These are phyloP conservation scores for Anableps anableps DNA, from an alignment of 2,797 vertebrate species.

Conservation along the genomic window DNA sequence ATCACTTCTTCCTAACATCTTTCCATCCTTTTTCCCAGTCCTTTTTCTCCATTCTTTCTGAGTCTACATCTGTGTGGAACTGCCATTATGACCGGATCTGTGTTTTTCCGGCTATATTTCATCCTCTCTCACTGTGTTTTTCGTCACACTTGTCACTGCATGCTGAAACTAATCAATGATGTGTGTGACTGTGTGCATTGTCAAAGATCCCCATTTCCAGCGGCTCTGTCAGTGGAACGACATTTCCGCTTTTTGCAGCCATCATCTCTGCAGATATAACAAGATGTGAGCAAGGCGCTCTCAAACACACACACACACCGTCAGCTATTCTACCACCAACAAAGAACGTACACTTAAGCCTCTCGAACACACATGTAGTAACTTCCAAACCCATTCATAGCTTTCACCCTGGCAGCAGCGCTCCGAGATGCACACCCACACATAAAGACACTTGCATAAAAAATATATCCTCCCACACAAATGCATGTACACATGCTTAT, in stretches of 20 bases:
- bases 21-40: conserved; percentile 18
- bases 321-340: conserved; percentile 33
- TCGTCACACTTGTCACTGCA: conserved; percentile 46
- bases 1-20: conserved; percentile 14
- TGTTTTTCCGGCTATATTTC: conserved; percentile 42
- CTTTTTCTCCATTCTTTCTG: conserved; percentile 13
- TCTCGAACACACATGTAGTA: conserved; percentile 2
- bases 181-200: conserved; percentile 14
- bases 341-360: conserved; percentile 23
- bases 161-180: conserved; percentile 43
- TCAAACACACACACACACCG: not conserved
- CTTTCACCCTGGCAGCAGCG: conserved; percentile 44
- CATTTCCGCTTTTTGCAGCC: conserved; percentile 42
- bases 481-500: conserved; percentile 56
- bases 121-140: conserved; percentile 21
- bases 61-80: conserved; percentile 50
- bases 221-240: conserved; percentile 44
- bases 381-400: conserved; percentile 49
- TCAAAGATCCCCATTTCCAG: conserved; percentile 57
- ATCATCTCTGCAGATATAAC: conserved; percentile 27
- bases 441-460: conserved; percentile 7
- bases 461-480: conserved; percentile 54
- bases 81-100: conserved; percentile 43
- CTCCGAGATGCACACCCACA: conserved; percentile 31
- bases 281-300: conserved; percentile 12